Evolutionary conservation across 2,797 vertebrate genomes (phyloP).

Genomic region (Protosalanx chinensis): DNA sequence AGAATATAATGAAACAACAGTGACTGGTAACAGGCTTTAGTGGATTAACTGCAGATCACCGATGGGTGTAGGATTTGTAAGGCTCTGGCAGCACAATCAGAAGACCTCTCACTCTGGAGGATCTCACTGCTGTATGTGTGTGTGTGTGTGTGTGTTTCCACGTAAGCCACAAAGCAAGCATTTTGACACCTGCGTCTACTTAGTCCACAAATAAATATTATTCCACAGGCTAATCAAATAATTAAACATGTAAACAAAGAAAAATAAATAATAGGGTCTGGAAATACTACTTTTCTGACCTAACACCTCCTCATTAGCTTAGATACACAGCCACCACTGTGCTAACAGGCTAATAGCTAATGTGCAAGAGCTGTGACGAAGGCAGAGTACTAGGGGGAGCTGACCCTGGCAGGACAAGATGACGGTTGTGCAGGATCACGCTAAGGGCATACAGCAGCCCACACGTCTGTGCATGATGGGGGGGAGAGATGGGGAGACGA

Average conservation of each 20-base stretch:
- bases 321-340: slow-evolving; percentile 16
- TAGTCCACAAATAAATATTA: slow-evolving; percentile 16
- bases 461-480: not conserved
- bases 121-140: not conserved
- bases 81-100: not conserved
- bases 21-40: not conserved
- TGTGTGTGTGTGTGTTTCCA: not conserved
- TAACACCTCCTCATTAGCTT: slow-evolving; percentile 1
- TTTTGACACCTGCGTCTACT: slow-evolving; percentile 11
- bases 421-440: slow-evolving; percentile 38
- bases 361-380: slow-evolving; percentile 23
- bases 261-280: not conserved
- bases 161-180: not conserved
- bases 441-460: slow-evolving; percentile 46
- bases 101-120: not conserved
- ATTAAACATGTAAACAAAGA: slow-evolving; percentile 16
- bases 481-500: slow-evolving; percentile 11
- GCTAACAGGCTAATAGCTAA: slow-evolving; percentile 37
- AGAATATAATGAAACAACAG: not conserved
- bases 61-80: not conserved
- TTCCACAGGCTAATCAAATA: slow-evolving; percentile 11
- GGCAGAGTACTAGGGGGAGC: slow-evolving; percentile 22
- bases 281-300: not conserved
- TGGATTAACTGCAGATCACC: not conserved
- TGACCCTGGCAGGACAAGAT: slow-evolving; percentile 57